These are phyloP conservation scores for Scartelaos histophorus DNA, from an alignment of 2,113 vertebrate genomes.

Conservation along the genomic window DNA sequence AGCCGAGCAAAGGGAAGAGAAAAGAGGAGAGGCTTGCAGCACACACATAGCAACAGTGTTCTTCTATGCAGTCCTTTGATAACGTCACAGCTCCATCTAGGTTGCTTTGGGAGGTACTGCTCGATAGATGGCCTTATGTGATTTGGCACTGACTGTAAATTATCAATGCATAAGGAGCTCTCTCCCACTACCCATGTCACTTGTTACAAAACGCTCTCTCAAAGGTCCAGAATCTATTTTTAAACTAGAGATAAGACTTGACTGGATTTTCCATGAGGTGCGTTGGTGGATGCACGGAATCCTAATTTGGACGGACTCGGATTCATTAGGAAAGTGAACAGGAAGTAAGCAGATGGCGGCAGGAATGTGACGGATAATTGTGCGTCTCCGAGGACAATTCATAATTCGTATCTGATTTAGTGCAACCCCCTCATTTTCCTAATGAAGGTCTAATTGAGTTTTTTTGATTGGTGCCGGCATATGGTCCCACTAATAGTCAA, in stretches of 20 bases:
- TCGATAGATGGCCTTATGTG: constrained; percentile 64
- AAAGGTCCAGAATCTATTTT: neutral
- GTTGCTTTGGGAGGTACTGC: constrained; percentile 77
- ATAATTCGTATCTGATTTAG: constrained; percentile 73
- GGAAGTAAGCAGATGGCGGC: constrained; percentile 76
- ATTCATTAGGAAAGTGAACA: constrained; percentile 74
- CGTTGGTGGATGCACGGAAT: constrained; percentile 65
- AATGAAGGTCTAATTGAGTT: constrained; percentile 75
- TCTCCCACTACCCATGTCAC: constrained; percentile 28
- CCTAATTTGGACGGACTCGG: constrained; percentile 71
- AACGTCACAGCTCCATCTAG: constrained; percentile 85
- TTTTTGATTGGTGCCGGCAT: constrained; percentile 69
- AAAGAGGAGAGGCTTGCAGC: constrained; percentile 62
- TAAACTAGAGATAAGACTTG: constrained; percentile 49
- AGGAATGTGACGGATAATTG: constrained; percentile 77
- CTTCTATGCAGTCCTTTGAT: constrained; percentile 72
- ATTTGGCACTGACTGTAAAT: constrained; percentile 58
- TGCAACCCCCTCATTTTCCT: constrained; percentile 75
- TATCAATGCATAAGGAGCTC: constrained; percentile 36
- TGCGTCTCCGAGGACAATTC: constrained; percentile 70
- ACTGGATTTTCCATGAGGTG: constrained; percentile 61
- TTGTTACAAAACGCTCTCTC: constrained; percentile 25
- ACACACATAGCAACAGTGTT: constrained; percentile 73
- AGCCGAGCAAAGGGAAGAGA: constrained; percentile 15
- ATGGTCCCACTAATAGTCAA: constrained; percentile 53